Conservation (phyloP, 2,888 invertebrate species). For the Lissonota sp. region DNA sequence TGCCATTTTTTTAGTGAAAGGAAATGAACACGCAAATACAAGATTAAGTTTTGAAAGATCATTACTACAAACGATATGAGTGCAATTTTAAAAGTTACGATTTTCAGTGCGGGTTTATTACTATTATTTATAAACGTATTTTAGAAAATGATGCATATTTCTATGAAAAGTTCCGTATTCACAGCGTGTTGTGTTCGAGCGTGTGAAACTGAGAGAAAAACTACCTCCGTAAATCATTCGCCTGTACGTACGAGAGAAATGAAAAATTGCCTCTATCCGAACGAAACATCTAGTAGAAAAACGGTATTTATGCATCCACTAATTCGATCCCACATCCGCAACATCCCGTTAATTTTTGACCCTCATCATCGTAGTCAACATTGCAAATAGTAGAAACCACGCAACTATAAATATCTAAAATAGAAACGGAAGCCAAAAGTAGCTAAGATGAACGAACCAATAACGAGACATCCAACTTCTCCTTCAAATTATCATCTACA, state of each 20-base stretch:
- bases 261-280: slow-evolving; percentile 15
- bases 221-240: slow-evolving; percentile 39
- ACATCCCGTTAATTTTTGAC: neutral
- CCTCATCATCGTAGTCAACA: neutral
- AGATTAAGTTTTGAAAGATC: too few relatives aligned
- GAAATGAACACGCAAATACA: too few relatives aligned
- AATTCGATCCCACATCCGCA: neutral
- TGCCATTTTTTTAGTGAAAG: too few relatives aligned
- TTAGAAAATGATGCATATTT: neutral
- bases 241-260: neutral
- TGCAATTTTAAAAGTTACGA: too few relatives aligned
- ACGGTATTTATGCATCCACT: neutral
- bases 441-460: too few relatives aligned
- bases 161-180: neutral
- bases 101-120: too few relatives aligned
- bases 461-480: too few relatives aligned
- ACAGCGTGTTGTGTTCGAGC: slow-evolving; percentile 7
- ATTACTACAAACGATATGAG: too few relatives aligned
- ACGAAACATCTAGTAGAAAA: neutral
- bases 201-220: neutral
- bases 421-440: slow-evolving; percentile 5
- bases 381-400: neutral
- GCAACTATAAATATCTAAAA: neutral
- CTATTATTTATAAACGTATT: too few relatives aligned
- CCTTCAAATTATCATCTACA: too few relatives aligned